Evolutionary conservation across 2,888 invertebrate species (phyloP), one percentile per base, ranked within the genome.

Genomic region (Torymus auratus): DNA sequence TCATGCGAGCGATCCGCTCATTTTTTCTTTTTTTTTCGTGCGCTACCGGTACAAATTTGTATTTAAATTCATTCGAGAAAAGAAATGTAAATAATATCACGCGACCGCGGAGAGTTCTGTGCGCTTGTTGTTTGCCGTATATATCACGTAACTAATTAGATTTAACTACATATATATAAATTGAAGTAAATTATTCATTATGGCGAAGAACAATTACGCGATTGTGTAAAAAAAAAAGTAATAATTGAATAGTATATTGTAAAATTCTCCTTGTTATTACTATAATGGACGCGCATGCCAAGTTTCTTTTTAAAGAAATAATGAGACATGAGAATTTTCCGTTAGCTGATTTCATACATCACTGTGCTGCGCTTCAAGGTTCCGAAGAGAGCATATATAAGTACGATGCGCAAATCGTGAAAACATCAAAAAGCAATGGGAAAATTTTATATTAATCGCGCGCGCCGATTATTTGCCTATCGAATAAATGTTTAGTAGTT

Each of bases 301-400:
- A 41, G 60, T 53, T 53, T 53, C 68, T 61, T 61, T 41, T 55
- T n/a, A 41, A 55, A 62, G 73, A 62, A 68, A 74, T 56, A 69
- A 79, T 68, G 62, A 73, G 72, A 20, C 65, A 56, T 10, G 64
- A 79, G 69, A 64, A 74, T 79, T 79, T 79, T 79, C 69, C 74
- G 71, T 79, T 79, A 79, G 73, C 64, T 72, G 72, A 65, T 78
- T 78, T 78, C 71, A 72, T 72, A 78, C 78, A 78, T 78, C 60
- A 60, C 14, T 17, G 14, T 17, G 14, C 23, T 20, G 20, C 41
- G 52, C 23, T 28, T 58, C 78, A 78, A 78, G 78, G 78, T 53
- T 61, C 53, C 41, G 14, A 67, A 68, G 68, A 41, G 56, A 23
- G 7, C 7, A 41, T 41, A 41, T 7, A 41, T 41, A 41, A 7